Conservation (phyloP, 2,888 invertebrate genomes). For the Atherix ibis region DNA sequence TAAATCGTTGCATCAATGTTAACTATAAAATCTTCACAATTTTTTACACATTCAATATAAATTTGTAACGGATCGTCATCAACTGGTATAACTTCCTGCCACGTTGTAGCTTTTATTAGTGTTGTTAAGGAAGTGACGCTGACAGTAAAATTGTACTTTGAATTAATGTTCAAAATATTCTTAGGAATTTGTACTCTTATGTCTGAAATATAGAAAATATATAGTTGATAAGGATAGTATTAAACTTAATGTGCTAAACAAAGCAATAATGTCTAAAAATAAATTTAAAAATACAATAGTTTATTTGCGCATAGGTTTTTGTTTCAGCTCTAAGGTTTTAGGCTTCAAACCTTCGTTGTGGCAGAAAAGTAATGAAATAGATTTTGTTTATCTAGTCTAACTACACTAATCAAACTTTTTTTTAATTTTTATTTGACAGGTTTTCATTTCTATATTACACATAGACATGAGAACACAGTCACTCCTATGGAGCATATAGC, state of each 20-base stretch:
- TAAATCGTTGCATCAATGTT: slow-evolving; percentile 5
- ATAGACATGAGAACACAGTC: too few relatives aligned
- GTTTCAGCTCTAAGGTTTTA: too few relatives aligned
- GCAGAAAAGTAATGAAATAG: too few relatives aligned
- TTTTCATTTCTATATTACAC: too few relatives aligned
- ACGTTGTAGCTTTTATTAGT: not conserved
- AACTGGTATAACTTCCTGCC: slow-evolving; percentile 7
- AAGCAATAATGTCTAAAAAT: not conserved
- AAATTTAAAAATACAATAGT: not conserved
- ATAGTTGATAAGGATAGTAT: not conserved
- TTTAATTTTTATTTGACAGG: too few relatives aligned
- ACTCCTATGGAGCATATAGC: too few relatives aligned
- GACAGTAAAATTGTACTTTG: slow-evolving; percentile 6
- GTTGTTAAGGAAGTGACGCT: slow-evolving; percentile 2
- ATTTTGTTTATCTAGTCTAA: too few relatives aligned
- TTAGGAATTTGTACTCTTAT: slow-evolving; percentile 2
- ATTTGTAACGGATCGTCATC: slow-evolving; percentile 1
- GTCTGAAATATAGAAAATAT: not conserved
- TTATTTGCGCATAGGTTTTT: too few relatives aligned
- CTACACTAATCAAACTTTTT: too few relatives aligned
- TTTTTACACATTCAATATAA: slow-evolving; percentile 7
- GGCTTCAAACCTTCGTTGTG: too few relatives aligned
- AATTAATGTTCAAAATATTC: slow-evolving; percentile 1
- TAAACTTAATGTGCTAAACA: not conserved
- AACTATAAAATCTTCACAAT: slow-evolving; percentile 5